phyloP scores from a whole-genome alignment of 2,888 invertebrate species.

The Candidula unifasciata region DNA sequence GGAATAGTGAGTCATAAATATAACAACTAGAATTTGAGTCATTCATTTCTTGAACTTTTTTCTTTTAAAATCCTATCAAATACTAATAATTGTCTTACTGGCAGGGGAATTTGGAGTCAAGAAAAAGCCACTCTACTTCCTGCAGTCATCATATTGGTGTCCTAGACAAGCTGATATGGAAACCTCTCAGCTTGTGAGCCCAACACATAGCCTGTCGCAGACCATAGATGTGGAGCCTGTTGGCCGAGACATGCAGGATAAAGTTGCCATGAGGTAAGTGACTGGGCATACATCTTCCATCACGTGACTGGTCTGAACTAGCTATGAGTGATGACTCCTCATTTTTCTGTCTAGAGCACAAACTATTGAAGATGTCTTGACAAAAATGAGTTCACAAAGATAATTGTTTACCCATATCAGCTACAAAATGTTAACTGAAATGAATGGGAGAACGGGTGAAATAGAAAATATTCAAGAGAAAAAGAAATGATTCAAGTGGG shows the following conservation, averaged over 20 bases:
- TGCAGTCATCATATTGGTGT: conserved; percentile 85
- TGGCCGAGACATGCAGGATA: conserved; percentile 76
- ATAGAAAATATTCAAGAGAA: no score
- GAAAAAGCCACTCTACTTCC: conserved; percentile 86
- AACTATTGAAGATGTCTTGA: not conserved
- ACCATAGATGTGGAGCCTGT: conserved; percentile 86
- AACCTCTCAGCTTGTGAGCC: conserved; percentile 77
- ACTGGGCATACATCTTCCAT: not conserved
- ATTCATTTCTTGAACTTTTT: no score
- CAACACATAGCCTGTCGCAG: conserved; percentile 76
- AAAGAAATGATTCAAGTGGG: no score
- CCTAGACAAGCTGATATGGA: conserved; percentile 62
- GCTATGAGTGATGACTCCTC: not conserved
- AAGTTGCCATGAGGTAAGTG: conserved; percentile 64
- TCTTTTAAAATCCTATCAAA: no score
- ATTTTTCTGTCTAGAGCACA: not conserved
- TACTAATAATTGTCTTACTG: conserved; percentile 54
- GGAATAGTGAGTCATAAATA: no score
- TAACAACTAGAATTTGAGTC: no score
- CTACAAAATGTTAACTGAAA: no score
- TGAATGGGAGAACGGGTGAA: no score
- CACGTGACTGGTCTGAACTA: not conserved
- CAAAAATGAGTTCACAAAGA: no score
- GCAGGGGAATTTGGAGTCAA: conserved; percentile 89
- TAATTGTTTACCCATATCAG: no score